Evolutionary conservation across 1,140 invertebrate genomes (phyloP).

Genomic region (Papilio aristodemus): DNA sequence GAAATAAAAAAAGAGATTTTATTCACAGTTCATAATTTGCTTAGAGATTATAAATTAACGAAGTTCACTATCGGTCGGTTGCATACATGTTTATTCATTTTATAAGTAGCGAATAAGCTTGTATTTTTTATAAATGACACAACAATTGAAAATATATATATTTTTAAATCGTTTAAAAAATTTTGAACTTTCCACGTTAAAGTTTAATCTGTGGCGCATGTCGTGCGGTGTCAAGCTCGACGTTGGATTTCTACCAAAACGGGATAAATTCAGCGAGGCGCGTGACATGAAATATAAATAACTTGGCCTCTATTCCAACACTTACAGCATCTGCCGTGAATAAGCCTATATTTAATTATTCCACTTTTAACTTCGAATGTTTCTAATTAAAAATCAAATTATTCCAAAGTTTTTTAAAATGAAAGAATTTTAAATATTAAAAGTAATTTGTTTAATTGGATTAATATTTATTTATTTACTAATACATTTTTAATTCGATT

Average conservation of each 20-base stretch:
- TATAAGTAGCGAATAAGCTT: no score
- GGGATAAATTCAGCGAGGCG: constrained; percentile 48
- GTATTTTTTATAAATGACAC: no score
- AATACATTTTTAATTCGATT: no score
- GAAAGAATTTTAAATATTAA: no score
- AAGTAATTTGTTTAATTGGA: no score
- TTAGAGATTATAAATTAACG: no score
- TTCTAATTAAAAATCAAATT: not conserved
- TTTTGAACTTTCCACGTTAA: constrained; percentile 6
- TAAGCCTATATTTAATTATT: constrained; percentile 2
- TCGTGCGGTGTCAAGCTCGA: constrained; percentile 43
- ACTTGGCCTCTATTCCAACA: constrained; percentile 8
- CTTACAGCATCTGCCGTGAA: not conserved
- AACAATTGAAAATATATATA: no score
- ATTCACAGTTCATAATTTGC: no score
- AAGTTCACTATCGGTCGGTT: no score
- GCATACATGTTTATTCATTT: no score
- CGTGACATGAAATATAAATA: constrained; percentile 50
- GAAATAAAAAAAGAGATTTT: no score
- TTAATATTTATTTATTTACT: no score
- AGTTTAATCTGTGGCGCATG: constrained; percentile 34
- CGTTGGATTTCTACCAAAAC: constrained; percentile 42
- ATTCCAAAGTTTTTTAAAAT: not conserved
- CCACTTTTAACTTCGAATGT: constrained; percentile 7
- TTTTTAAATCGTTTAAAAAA: not conserved